A percentile compares a stretch with the other conserved stretches of the same genome.
Evolutionary conservation across 2,113 vertebrate genomes (phyloP).

Genomic region (Channa maculata): DNA sequence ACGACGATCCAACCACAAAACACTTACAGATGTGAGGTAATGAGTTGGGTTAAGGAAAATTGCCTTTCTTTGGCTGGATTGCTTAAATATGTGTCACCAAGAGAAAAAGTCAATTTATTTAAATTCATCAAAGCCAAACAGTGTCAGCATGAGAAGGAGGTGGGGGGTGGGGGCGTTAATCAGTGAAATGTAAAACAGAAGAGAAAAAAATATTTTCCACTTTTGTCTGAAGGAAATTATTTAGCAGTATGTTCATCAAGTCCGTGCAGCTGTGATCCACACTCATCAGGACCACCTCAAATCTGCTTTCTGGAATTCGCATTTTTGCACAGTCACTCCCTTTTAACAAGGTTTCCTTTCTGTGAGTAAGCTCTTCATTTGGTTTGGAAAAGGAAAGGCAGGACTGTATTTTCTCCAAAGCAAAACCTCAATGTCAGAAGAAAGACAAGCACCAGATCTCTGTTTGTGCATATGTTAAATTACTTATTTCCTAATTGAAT

Average conservation of each 20-base stretch:
- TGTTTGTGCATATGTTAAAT: conserved; percentile 81
- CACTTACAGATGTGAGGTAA: conserved; percentile 69
- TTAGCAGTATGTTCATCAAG: conserved; percentile 43
- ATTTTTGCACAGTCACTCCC: conserved; percentile 24
- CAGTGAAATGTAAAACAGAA: conserved; percentile 66
- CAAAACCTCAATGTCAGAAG: conserved; percentile 78
- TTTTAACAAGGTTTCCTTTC: conserved; percentile 46
- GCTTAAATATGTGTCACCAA: conserved; percentile 71
- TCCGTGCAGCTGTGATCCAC: conserved; percentile 47
- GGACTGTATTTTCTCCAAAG: conserved; percentile 29
- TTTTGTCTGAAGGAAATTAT: conserved; percentile 47
- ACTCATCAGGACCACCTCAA: conserved; percentile 53
- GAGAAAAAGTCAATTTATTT: conserved; percentile 71
- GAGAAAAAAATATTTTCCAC: conserved; percentile 53
- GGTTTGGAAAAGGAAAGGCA: conserved; percentile 21
- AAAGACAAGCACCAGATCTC: conserved; percentile 76
- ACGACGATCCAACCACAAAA: conserved; percentile 66
- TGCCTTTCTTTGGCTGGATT: conserved; percentile 59
- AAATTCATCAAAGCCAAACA: conserved; percentile 77
- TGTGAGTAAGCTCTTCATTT: conserved; percentile 24
- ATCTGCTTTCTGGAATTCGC: conserved; percentile 53
- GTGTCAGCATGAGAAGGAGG: conserved; percentile 54
- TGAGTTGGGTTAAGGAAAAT: conserved; percentile 60
- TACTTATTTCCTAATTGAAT: conserved; percentile 85
- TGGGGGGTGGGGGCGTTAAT: conserved; percentile 50